These are phyloP conservation scores for Tenualosa ilisha DNA, from an alignment of 2,797 vertebrate genomes.

Conservation along the genomic window DNA sequence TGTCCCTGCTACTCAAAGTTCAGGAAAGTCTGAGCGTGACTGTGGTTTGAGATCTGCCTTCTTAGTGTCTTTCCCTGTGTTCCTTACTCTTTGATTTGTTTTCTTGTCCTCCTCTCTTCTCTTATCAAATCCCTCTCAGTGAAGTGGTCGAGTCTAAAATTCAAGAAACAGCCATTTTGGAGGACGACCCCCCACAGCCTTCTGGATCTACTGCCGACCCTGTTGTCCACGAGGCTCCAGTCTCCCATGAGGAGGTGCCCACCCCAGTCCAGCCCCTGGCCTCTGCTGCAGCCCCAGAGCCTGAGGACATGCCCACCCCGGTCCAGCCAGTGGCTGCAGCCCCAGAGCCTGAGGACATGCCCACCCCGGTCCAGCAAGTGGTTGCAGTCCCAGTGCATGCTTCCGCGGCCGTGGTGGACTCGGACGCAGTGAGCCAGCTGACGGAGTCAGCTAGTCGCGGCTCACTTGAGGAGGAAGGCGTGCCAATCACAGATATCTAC, in stretches of 20 bases:
- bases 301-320: too few relatives aligned
- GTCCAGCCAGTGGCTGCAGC: not conserved
- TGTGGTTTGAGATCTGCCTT: not conserved
- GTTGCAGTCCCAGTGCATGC: not conserved
- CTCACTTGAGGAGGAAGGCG: constrained; percentile 76
- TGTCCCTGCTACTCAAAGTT: not conserved
- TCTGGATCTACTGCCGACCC: not conserved
- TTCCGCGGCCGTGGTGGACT: constrained; percentile 47
- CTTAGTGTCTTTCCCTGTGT: not conserved
- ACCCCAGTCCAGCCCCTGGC: not conserved
- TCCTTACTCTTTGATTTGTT: not conserved
- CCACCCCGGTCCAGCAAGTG: not conserved
- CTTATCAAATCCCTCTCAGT: not conserved
- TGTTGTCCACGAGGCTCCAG: constrained; percentile 5
- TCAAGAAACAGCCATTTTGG: constrained; percentile 41
- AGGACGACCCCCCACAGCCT: constrained; percentile 31
- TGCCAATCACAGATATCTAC: constrained; percentile 90
- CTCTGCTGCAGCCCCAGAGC: not conserved
- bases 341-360: too few relatives aligned
- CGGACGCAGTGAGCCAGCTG: constrained; percentile 79
- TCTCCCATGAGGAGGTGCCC: not conserved
- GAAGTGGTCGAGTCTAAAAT: constrained; percentile 14
- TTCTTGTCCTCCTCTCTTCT: not conserved
- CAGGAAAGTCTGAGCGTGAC: not conserved
- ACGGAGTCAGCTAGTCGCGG: constrained; percentile 86